These are phyloP conservation scores for Oncorhynchus nerka DNA, from an alignment of 2,113 vertebrate genomes.

Conservation along the genomic window DNA sequence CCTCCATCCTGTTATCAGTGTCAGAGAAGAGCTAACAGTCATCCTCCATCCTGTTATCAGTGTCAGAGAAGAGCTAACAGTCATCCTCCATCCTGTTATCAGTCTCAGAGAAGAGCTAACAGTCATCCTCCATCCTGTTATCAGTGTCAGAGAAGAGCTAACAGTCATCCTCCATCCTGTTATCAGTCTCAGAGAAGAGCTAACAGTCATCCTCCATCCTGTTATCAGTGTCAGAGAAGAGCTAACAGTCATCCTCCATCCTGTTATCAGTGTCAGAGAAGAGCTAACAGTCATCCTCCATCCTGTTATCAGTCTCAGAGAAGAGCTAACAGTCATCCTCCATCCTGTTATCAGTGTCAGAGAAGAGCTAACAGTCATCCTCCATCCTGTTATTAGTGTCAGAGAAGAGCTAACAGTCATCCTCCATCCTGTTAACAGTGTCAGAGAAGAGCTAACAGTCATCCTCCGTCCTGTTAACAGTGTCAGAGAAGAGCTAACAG, in stretches of 20 bases:
- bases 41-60: background rate
- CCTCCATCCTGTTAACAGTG: too few relatives aligned
- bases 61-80: constrained; percentile 22
- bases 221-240: too few relatives aligned
- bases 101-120: constrained; percentile 16
- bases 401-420: constrained; percentile 30
- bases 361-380: constrained; percentile 30
- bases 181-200: background rate
- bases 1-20: too few relatives aligned
- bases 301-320: too few relatives aligned
- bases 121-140: background rate
- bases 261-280: too few relatives aligned
- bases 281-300: constrained; percentile 17
- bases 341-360: too few relatives aligned
- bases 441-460: constrained; percentile 27
- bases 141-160: constrained; percentile 11
- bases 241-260: constrained; percentile 14
- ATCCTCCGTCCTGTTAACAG: background rate
- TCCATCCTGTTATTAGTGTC: too few relatives aligned
- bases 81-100: background rate
- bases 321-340: constrained; percentile 24
- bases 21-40: constrained; percentile 27
- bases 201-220: constrained; percentile 10
- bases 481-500: constrained; percentile 22
- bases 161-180: background rate